These are phyloP conservation scores for Habropoda laboriosa DNA, from an alignment of 1,140 invertebrate genomes.

Conservation along the genomic window DNA sequence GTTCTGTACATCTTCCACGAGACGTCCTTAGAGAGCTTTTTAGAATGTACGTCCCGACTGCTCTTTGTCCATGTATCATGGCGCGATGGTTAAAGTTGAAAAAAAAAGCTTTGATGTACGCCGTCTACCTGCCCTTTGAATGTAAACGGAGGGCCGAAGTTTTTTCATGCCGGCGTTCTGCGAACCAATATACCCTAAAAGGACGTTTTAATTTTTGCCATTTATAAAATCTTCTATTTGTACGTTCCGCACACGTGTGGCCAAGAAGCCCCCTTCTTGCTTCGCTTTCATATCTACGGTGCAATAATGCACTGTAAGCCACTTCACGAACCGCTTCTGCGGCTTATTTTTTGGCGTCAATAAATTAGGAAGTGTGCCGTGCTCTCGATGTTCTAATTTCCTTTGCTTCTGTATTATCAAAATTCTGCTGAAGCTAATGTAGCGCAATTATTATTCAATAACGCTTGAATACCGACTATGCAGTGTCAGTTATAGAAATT, in stretches of 20 bases:
- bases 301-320: too few species aligned
- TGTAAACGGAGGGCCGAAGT: background rate
- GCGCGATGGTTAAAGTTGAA: slow-evolving; percentile 31
- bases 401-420: too few species aligned
- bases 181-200: background rate
- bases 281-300: background rate
- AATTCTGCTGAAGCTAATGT: too few species aligned
- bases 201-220: slow-evolving; percentile 4
- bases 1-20: slow-evolving; percentile 7
- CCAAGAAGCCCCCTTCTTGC: background rate
- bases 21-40: slow-evolving; percentile 31
- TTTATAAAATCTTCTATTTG: background rate
- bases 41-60: background rate
- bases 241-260: background rate
- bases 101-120: slow-evolving; percentile 45
- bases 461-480: too few species aligned
- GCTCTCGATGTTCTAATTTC: too few species aligned
- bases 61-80: slow-evolving; percentile 29
- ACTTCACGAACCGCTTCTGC: too few species aligned
- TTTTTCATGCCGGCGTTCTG: slow-evolving; percentile 5
- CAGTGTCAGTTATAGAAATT: too few species aligned
- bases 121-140: slow-evolving; percentile 22
- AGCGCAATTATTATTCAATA: too few species aligned
- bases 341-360: too few species aligned
- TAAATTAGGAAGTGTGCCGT: too few species aligned